A percentile compares a stretch with the other conserved stretches of the same genome.
These are phyloP conservation scores for Heliconius himera DNA, from an alignment of 1,140 invertebrate species.

Conservation along the genomic window DNA sequence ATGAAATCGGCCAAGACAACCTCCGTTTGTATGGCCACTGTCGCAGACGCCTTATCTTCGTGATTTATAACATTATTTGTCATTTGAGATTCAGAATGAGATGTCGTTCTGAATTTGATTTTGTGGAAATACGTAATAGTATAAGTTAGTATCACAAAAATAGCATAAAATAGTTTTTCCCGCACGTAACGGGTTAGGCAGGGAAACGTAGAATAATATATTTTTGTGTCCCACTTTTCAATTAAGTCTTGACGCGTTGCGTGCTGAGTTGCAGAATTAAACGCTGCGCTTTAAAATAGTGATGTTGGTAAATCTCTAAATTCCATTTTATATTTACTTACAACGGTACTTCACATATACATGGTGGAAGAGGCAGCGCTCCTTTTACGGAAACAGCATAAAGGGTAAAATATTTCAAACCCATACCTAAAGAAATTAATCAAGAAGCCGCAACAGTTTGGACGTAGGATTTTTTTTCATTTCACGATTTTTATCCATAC, in stretches of 20 bases:
- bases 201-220: not conserved
- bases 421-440: no score
- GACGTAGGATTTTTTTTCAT: no score
- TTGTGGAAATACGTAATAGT: not conserved
- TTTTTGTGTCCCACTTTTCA: not conserved
- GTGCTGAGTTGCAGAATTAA: not conserved
- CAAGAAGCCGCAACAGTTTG: no score
- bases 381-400: no score
- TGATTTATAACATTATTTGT: constrained; percentile 12
- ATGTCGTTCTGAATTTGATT: not conserved
- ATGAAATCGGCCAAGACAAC: constrained; percentile 7
- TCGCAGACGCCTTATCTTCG: constrained; percentile 1
- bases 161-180: no score
- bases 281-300: not conserved
- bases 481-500: no score
- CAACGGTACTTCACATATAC: no score
- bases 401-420: no score
- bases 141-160: not conserved
- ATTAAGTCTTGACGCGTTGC: not conserved
- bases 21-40: not conserved
- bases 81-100: not conserved
- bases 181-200: no score
- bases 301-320: no score
- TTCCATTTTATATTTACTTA: no score
- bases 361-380: no score